Evolutionary conservation across 1,140 invertebrate species (phyloP), one percentile per base, ranked within the genome.

Genomic region (Campodea augens): DNA sequence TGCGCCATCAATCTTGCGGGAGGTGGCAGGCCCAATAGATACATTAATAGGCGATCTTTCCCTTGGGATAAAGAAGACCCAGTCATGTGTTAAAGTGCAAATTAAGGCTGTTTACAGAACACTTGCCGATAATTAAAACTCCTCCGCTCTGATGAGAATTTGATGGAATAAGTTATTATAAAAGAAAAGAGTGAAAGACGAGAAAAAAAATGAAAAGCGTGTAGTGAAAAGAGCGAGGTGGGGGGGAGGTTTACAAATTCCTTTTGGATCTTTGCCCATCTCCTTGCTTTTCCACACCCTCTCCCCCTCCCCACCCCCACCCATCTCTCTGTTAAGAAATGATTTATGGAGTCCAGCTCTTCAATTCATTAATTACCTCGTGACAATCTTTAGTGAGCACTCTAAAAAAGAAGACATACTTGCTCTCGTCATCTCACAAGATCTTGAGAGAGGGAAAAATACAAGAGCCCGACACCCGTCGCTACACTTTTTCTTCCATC

Each of bases 161-260:
- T 45, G 43, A 45, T 45, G 43, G 43, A 45, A 45, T 32, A 45
- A 45, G 43, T 45, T 45, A 45, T 45, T 45, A 24, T 27, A 29
- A 15, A 44, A 32, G 22, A 45, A 29, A 45, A 32, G 27, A n/a
- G n/a, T n/a, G n/a, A n/a, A n/a, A 32, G 7, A 32, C 7, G 27
- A 32, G 27, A 32, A 15, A 15, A 32, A 15, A 15, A 15, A 15
- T 7, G 27, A 15, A 32, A 32, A 32, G 27, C 7, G 27, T 32
- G 27, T 32, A 10, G 27, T 15, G n/a, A 32, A 32, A 32, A 32
- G 27, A 32, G 27, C 7, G 27, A 15, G 27, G 27, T 32, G 27
- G 27, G 7, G 7, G 7, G 27, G 27, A 7, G 15, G 27, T 10
- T 10, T 7, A 15, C 27, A 15, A 7, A 15, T 32, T 15, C 15